Conservation (phyloP, 2,888 invertebrate genomes). For the Sesia apiformis region DNA sequence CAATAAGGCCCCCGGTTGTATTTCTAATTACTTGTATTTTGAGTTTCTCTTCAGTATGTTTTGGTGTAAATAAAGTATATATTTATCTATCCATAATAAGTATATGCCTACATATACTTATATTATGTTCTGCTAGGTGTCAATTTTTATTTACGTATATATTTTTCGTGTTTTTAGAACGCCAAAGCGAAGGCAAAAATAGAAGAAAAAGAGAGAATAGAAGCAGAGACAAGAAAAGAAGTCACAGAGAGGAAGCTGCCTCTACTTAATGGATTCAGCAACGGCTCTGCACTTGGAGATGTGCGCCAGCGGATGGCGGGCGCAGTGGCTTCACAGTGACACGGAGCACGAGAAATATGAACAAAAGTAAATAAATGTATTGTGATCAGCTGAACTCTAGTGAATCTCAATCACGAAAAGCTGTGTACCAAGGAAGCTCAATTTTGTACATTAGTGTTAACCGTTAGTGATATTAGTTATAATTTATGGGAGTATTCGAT, state of each 20-base stretch:
- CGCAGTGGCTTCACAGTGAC: constrained; percentile 62
- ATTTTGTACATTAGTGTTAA: constrained; percentile 20
- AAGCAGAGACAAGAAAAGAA: constrained; percentile 17
- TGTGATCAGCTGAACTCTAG: background rate
- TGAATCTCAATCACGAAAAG: background rate
- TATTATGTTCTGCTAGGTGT: background rate
- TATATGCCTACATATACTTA: too few species aligned
- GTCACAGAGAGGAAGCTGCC: constrained; percentile 50
- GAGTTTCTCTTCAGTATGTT: too few species aligned
- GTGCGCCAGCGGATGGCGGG: constrained; percentile 64
- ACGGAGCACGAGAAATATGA: background rate
- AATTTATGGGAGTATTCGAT: constrained; percentile 16
- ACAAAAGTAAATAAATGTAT: background rate
- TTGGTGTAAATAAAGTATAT: too few species aligned
- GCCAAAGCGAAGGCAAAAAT: constrained; percentile 36
- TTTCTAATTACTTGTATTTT: too few species aligned
- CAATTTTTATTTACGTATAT: background rate
- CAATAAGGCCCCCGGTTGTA: too few species aligned
- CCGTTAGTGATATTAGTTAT: constrained; percentile 29
- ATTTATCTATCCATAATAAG: too few species aligned
- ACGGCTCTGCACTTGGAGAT: constrained; percentile 49
- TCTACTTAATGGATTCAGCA: constrained; percentile 58
- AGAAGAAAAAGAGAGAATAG: constrained; percentile 12
- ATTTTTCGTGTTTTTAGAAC: constrained; percentile 17
- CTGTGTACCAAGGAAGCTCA: constrained; percentile 30